Base-by-base conservation (phyloP, 2,888 invertebrate species). In the Orthosia incerta region DNA sequence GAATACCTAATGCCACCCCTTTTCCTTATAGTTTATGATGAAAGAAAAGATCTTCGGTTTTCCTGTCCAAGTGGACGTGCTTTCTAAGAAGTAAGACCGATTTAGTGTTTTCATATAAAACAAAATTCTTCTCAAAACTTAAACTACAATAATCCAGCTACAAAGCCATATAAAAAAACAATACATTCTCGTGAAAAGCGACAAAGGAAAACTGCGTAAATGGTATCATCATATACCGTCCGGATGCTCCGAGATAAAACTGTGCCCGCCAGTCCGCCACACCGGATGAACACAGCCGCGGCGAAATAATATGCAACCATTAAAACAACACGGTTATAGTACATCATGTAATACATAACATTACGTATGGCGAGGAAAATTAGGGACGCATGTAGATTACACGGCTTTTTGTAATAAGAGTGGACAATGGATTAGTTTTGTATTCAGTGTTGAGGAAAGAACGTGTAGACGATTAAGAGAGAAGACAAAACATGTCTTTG, bases 201-300 rank as follows among this genome's bases (percentile, higher is more conserved):
- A 69, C 63, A 16, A 26, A 59, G 75, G 63, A 57, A 82, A 73
- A 68, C 39, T 20, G 23, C 31, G 56, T 53, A 63, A 68, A 63
- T 75, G 69, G 51, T 57, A 60, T 45, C 53, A 71, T 45, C 61
- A 68, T 31, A 59, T 55, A 74, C 59, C 53, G 15, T 46, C 75
- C 84, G 86, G 84, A 86, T 63, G 75, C 76, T 64, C 69, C 20
- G 84, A 86, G 89, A 89, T 89, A 87, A 87, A 88, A 87, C 76
- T 80, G 75, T 80, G 71, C 59, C 79, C 80, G 84, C 67, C 74
- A 82, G 71, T 57, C 79, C 80, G 85, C 67, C 74, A 82, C 76
- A 73, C 79, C 87, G 83, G 89, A 86, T 86, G 82, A 78, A 64
- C 85, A 77, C 60, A 64, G 62, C 56, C 71, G 57, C 65, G 16